These are phyloP conservation scores for Platypus cylindrus DNA, from an alignment of 2,888 invertebrate genomes.

Conservation along the genomic window DNA sequence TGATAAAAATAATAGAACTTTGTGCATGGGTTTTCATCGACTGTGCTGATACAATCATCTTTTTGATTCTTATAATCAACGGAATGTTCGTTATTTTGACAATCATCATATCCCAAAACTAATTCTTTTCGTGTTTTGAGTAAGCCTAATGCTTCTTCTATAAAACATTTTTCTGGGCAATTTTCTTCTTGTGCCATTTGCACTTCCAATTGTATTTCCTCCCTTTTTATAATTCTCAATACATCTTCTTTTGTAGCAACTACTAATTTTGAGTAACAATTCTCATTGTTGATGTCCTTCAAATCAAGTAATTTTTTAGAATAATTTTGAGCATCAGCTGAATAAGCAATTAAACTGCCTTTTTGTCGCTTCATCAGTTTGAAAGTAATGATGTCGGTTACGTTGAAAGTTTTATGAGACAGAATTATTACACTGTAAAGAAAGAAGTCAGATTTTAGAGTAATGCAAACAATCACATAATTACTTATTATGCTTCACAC, in stretches of 20 bases:
- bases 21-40: slow-evolving; percentile 9
- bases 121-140: slow-evolving; percentile 42
- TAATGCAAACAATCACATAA: too few species aligned
- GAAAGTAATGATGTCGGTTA: slow-evolving; percentile 61
- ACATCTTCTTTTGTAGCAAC: slow-evolving; percentile 58
- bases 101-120: slow-evolving; percentile 17
- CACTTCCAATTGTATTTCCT: slow-evolving; percentile 51
- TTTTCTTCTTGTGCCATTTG: slow-evolving; percentile 54
- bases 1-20: slow-evolving; percentile 73
- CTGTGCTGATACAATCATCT: slow-evolving; percentile 2
- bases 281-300: slow-evolving; percentile 39
- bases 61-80: too few species aligned
- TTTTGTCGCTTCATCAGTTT: slow-evolving; percentile 60
- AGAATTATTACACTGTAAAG: slow-evolving; percentile 46
- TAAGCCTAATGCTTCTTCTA: slow-evolving; percentile 69
- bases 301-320: slow-evolving; percentile 29
- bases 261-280: slow-evolving; percentile 65
- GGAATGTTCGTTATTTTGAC: background rate
- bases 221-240: slow-evolving; percentile 57
- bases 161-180: slow-evolving; percentile 72
- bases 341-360: slow-evolving; percentile 43
- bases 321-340: slow-evolving; percentile 34
- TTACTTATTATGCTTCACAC: background rate
- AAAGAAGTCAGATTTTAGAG: too few species aligned
- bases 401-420: slow-evolving; percentile 39